Percentiles rank a stretch among this genome's conserved stretches.
Evolutionary conservation across 2,113 vertebrate species (phyloP).

Genomic region (Anguilla rostrata): DNA sequence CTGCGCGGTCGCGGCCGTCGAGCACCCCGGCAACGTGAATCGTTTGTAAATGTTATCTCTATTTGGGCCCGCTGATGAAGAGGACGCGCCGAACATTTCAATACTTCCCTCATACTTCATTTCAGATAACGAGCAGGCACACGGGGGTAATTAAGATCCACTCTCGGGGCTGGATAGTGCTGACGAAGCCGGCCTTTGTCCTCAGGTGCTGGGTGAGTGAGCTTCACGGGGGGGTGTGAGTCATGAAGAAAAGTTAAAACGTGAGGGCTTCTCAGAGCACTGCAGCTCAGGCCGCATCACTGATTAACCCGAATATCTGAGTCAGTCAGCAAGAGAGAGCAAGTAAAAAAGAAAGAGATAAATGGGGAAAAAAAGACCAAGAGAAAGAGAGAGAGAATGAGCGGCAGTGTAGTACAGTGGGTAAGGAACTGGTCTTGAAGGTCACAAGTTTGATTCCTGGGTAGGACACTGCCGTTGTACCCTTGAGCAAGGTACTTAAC

Average conservation of each 20-base stretch:
- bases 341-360: no score
- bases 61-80: neutral
- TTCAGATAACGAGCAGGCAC: neutral
- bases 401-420: no score
- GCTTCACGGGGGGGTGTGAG: neutral
- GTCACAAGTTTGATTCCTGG: no score
- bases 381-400: no score
- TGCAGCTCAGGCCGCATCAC: no score
- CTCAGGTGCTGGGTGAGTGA: neutral
- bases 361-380: no score
- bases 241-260: neutral
- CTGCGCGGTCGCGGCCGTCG: neutral
- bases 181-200: neutral
- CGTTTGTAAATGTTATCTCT: slow-evolving; percentile 6
- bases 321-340: no score
- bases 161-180: neutral
- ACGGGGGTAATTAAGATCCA: neutral
- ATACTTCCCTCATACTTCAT: neutral
- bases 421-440: no score
- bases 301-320: no score
- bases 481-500: no score
- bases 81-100: neutral
- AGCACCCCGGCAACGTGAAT: neutral
- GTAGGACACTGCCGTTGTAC: no score
- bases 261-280: no score